Conservation (phyloP, 2,113 vertebrate species). For the Emydura subglobosa region DNA sequence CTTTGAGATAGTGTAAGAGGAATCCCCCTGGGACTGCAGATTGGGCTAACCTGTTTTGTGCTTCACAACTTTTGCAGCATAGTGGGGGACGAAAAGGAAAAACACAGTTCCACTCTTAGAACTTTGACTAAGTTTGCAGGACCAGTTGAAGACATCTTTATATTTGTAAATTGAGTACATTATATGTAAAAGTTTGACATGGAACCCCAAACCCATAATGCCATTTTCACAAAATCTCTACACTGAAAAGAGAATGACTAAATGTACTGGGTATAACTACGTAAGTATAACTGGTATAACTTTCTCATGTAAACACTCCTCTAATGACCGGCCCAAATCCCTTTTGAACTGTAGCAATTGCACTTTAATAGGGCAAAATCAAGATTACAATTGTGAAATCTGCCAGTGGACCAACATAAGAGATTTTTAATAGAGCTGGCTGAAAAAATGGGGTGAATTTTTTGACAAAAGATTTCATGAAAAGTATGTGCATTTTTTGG, state of each 20-base stretch:
- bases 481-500: not conserved
- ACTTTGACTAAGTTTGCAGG: not conserved
- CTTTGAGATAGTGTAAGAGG: not conserved
- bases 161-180: not conserved
- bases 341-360: not conserved
- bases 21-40: not conserved
- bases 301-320: not conserved
- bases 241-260: slow-evolving; percentile 10
- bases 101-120: not conserved
- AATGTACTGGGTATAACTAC: not conserved
- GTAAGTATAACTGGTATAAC: not conserved
- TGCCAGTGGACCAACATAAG: not conserved
- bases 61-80: not conserved
- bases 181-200: not conserved
- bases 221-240: not conserved
- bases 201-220: not conserved
- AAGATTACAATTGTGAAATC: not conserved
- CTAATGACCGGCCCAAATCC: not conserved
- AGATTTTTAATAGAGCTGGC: no score
- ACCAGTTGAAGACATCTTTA: not conserved
- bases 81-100: not conserved
- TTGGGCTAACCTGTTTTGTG: not conserved
- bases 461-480: not conserved
- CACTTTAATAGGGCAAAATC: not conserved
- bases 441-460: not conserved